Base-by-base conservation (phyloP, 2,113 vertebrate species). In the Mormoops blainvillei region DNA sequence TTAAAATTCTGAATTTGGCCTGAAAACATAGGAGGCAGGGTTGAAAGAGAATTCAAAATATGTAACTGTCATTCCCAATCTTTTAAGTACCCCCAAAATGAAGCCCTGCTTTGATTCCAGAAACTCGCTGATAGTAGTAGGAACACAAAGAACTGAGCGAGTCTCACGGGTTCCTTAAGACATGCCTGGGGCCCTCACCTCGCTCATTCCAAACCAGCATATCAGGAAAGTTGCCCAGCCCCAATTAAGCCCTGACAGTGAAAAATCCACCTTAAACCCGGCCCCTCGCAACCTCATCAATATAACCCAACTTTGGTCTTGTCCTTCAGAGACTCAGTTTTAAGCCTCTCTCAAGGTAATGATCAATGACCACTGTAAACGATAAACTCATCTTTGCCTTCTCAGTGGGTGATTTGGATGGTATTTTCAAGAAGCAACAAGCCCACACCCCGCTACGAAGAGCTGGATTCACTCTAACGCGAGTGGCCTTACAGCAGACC, bases 11-110 rank as follows among this genome's bases (percentile, higher is more conserved):
- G 56, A 52, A 73, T 85, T 65, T 81, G 4, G n/a, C 28, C 77
- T 85, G 28, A 85, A 95, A 90, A 94, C 71, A 70, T 45, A 61
- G 13, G 36, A 87, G 71, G 28, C 5, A 81, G 4, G 41, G 3
- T 28, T 54, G 41, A 96, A 70, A 87, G 15, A 58, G 5, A n/a
- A 94, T 82, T 77, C 90, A 92, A 98, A 95, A 74, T 87, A 56
- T 19, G 81, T 31, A 87, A 50, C 14, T 94, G 48, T 74, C 50
- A 86, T 86, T 70, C 15, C 8, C 54, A 58, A 67, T 31, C 8
- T 81, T 77, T 88, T 82, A 76, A 87, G 73, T 36, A 84, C 48
- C 4, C 63, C 81, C 50, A 83, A 83, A 33, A 45, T 7, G 33
- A 54, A 80, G n/a, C 4, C 20, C 20, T 31, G 31, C 12, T 50